Evolutionary conservation across 2,888 invertebrate species (phyloP).

Genomic region (Drosophila meridiana): DNA sequence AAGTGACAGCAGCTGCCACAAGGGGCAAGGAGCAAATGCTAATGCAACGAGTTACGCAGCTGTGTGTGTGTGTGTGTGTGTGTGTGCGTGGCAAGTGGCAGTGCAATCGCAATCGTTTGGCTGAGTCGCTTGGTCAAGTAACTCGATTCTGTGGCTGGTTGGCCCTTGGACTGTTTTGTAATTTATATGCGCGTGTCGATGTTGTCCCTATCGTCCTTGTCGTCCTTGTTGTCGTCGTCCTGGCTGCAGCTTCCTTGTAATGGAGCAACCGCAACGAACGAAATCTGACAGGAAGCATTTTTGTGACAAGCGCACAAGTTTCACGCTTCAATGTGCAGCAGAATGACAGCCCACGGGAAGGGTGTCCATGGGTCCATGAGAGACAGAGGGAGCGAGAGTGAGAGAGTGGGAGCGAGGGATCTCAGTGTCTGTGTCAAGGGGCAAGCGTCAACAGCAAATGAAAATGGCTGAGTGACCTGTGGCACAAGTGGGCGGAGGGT

Average conservation of each 20-base stretch:
- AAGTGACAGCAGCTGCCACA: conserved; percentile 54
- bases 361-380: neutral
- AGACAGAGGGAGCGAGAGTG: neutral
- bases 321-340: conserved; percentile 81
- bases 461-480: conserved; percentile 55
- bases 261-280: conserved; percentile 57
- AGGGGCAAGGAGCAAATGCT: conserved; percentile 29
- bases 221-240: conserved; percentile 14
- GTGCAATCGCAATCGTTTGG: conserved; percentile 35
- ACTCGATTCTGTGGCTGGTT: conserved; percentile 53
- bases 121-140: conserved; percentile 43
- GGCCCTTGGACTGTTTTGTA: conserved; percentile 58
- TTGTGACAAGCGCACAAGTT: conserved; percentile 84
- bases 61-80: neutral
- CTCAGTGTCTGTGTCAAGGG: conserved; percentile 36
- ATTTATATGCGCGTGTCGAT: conserved; percentile 64
- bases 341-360: conserved; percentile 41
- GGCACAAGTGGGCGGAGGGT: conserved; percentile 1
- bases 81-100: conserved; percentile 29
- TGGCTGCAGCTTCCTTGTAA: conserved; percentile 26
- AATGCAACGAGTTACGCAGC: conserved; percentile 40
- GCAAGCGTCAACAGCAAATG: conserved; percentile 53
- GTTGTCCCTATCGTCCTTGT: conserved; percentile 15
- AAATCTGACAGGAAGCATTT: conserved; percentile 83
- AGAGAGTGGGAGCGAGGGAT: neutral